phyloP scores from a whole-genome alignment of 2,113 vertebrate species.

The human region GRCh38 chr4:146460501-146461000 shows the following conservation, averaged over 20 bases:
- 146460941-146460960: neutral
- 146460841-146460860: neutral
- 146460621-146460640: neutral
- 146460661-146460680: neutral
- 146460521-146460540: neutral
- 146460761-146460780: neutral
- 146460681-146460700: neutral
- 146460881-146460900: neutral
- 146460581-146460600: neutral
- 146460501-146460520: neutral
- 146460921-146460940: neutral
- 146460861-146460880: slow-evolving; percentile 16
- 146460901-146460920: neutral
- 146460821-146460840: neutral
- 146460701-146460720: neutral
- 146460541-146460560: neutral
- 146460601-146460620: neutral
- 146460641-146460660: neutral
- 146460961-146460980: neutral
- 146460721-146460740: neutral
- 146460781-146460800: neutral
- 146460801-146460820: neutral
- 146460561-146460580: neutral
- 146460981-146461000: neutral
- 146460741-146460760: neutral